Conservation (phyloP, 2,113 vertebrate genomes). For the Triplophysa tibetana region DNA sequence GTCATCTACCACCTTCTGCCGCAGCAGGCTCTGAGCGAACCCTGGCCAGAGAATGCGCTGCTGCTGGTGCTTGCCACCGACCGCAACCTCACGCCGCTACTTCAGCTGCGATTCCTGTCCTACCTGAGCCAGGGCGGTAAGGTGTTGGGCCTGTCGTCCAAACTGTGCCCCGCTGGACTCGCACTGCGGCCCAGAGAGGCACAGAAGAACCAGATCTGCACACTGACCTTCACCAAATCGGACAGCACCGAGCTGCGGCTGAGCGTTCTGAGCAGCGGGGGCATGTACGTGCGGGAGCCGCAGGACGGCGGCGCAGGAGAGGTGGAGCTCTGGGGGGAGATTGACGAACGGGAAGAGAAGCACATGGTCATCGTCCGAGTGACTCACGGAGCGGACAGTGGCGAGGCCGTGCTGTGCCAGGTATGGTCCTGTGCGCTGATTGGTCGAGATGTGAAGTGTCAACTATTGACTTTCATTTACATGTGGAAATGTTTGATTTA, state of each 20-base stretch:
- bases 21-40: conserved; percentile 79
- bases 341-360: conserved; percentile 65
- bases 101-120: conserved; percentile 73
- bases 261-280: conserved; percentile 74
- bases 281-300: conserved; percentile 68
- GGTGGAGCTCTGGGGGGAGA: conserved; percentile 74
- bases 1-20: conserved; percentile 79
- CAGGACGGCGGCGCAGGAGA: conserved; percentile 33
- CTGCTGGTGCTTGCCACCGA: conserved; percentile 82
- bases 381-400: conserved; percentile 71
- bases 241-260: conserved; percentile 73
- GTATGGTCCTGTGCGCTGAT: conserved; percentile 63
- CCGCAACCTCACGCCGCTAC: conserved; percentile 66
- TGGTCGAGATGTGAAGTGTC: too few relatives aligned
- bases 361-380: conserved; percentile 81
- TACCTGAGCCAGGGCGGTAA: conserved; percentile 85
- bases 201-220: conserved; percentile 60
- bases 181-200: conserved; percentile 62
- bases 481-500: too few relatives aligned
- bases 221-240: conserved; percentile 73
- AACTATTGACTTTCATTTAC: too few relatives aligned
- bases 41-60: conserved; percentile 83
- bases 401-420: conserved; percentile 91
- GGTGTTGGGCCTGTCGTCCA: conserved; percentile 79
- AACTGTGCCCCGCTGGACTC: conserved; percentile 76